phyloP scores from a whole-genome alignment of 2,888 invertebrate species.

The Lepeophtheirus nordmannii region DNA sequence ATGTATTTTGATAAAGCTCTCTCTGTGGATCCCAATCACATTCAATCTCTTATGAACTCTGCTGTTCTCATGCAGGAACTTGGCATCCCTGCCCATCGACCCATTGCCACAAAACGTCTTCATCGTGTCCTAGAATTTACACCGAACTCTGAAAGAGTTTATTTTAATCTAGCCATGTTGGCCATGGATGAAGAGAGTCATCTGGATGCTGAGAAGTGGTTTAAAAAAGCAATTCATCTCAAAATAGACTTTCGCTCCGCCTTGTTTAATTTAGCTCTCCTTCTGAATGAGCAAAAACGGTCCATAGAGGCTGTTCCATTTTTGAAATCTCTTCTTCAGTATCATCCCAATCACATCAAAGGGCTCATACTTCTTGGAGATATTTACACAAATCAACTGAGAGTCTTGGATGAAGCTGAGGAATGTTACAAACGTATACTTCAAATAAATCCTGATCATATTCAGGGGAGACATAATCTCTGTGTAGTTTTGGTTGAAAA shows the following conservation, averaged over 20 bases:
- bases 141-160: constrained; percentile 61
- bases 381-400: constrained; percentile 86
- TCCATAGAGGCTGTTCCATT: constrained; percentile 83
- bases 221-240: constrained; percentile 44
- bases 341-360: constrained; percentile 84
- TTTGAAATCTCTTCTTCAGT: constrained; percentile 69
- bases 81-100: constrained; percentile 31
- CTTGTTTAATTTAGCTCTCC: constrained; percentile 76
- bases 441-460: constrained; percentile 69
- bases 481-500: constrained; percentile 90
- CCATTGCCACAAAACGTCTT: constrained; percentile 54
- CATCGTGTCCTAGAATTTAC: constrained; percentile 40
- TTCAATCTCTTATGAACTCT: constrained; percentile 82
- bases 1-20: constrained; percentile 83
- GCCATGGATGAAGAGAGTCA: constrained; percentile 87
- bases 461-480: constrained; percentile 84
- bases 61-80: constrained; percentile 60
- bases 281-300: constrained; percentile 69
- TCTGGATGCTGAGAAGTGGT: constrained; percentile 75
- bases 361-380: constrained; percentile 83
- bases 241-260: constrained; percentile 49
- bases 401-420: constrained; percentile 83
- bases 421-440: constrained; percentile 78
- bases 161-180: constrained; percentile 89
- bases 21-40: constrained; percentile 80